These are phyloP conservation scores for Rhaphigaster nebulosa DNA, from an alignment of 2,888 invertebrate genomes.

Conservation along the genomic window DNA sequence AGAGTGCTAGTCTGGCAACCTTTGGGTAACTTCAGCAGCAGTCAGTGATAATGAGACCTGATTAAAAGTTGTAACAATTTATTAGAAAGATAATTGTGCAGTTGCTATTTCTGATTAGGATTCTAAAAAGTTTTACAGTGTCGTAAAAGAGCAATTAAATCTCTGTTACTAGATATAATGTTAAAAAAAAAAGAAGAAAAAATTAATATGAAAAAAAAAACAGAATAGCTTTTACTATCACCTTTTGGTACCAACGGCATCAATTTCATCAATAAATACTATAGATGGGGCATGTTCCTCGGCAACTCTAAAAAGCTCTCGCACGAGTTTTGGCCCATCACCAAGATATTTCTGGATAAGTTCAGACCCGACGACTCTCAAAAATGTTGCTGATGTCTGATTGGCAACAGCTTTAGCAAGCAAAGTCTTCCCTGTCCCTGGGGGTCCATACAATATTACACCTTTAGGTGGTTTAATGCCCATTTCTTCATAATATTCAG, in stretches of 20 bases:
- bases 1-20: too few species aligned
- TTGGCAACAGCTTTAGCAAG: constrained; percentile 99
- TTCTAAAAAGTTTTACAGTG: too few species aligned
- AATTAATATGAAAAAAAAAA: neutral
- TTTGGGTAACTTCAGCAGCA: too few species aligned
- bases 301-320: constrained; percentile 98
- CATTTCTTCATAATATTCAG: constrained; percentile 99
- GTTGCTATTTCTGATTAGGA: too few species aligned
- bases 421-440: constrained; percentile 98
- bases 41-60: too few species aligned
- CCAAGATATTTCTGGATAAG: constrained; percentile 99
- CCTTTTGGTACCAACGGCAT: constrained; percentile 95
- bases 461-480: constrained; percentile 99
- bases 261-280: constrained; percentile 99
- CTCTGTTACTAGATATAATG: too few species aligned
- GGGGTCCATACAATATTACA: constrained; percentile 97
- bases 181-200: neutral
- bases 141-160: too few species aligned
- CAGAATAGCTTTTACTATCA: neutral
- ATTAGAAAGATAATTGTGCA: too few species aligned
- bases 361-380: constrained; percentile 99
- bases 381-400: constrained; percentile 98
- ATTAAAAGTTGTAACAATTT: too few species aligned
- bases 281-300: constrained; percentile 99
- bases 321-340: constrained; percentile 97